These are phyloP conservation scores for Erethizon dorsatum DNA, from an alignment of 2,797 vertebrate species.

Conservation along the genomic window DNA sequence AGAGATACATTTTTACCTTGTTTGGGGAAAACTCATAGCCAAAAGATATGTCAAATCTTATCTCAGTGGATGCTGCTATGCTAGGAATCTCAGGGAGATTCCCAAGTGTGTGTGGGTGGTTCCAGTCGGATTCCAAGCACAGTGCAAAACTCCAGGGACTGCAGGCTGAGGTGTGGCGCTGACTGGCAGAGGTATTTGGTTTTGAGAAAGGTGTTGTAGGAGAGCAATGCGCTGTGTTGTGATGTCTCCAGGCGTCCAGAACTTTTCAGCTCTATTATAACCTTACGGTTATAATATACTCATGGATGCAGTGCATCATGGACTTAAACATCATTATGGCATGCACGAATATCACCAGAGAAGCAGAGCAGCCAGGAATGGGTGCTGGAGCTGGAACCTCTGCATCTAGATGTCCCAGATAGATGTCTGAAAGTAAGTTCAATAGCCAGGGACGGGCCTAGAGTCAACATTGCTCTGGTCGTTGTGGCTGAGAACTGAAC, in stretches of 20 bases:
- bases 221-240: background rate
- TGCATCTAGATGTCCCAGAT: background rate
- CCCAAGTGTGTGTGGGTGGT: background rate
- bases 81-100: background rate
- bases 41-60: background rate
- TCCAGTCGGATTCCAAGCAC: background rate
- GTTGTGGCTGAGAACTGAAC: background rate
- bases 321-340: background rate
- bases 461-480: rapidly evolving
- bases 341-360: background rate
- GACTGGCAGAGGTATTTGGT: background rate
- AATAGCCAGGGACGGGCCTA: rapidly evolving
- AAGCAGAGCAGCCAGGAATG: background rate
- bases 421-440: background rate
- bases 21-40: background rate
- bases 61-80: background rate
- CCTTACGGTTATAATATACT: background rate
- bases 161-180: too few relatives aligned
- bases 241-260: background rate
- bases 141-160: too few relatives aligned
- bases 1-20: background rate
- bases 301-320: background rate
- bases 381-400: background rate
- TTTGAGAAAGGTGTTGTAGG: background rate
- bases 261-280: background rate